A percentile compares a stretch with the other conserved stretches of the same genome.
These are phyloP conservation scores for Lophura nycthemera DNA, from an alignment of 2,113 vertebrate species.

Conservation along the genomic window DNA sequence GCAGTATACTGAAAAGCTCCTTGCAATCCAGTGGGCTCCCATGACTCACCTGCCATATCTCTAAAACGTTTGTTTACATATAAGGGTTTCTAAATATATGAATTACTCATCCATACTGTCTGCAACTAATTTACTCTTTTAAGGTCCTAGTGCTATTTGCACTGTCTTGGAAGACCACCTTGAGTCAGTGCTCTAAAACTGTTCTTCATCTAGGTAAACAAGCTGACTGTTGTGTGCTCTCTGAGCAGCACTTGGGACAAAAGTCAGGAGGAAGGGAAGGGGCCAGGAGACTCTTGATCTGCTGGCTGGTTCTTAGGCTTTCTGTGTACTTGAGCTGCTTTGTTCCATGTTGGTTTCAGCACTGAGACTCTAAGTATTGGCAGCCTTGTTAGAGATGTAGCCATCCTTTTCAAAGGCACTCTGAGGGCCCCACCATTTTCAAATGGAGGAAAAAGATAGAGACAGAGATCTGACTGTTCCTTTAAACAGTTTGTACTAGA, in stretches of 20 bases:
- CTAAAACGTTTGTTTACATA: not conserved
- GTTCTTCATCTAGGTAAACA: not conserved
- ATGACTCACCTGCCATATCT: not conserved
- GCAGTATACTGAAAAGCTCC: not conserved
- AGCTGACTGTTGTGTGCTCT: no score
- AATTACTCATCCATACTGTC: not conserved
- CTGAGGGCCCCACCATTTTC: not conserved
- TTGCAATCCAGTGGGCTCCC: not conserved
- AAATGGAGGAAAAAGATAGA: not conserved
- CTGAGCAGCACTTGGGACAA: not conserved
- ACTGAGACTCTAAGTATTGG: not conserved
- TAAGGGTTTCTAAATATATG: not conserved
- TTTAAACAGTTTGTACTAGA: not conserved
- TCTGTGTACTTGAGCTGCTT: not conserved
- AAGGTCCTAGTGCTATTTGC: not conserved
- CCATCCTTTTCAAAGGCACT: not conserved
- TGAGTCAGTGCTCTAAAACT: not conserved
- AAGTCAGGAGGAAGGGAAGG: not conserved
- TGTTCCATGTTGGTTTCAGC: not conserved
- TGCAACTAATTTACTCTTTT: not conserved
- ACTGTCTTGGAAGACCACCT: not conserved
- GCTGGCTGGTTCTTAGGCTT: not conserved
- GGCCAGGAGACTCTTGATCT: not conserved
- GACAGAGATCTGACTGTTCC: not conserved
- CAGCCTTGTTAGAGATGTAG: not conserved